Evolutionary conservation across 1,140 invertebrate genomes (phyloP).

Genomic region (Brachionus koreanus): DNA sequence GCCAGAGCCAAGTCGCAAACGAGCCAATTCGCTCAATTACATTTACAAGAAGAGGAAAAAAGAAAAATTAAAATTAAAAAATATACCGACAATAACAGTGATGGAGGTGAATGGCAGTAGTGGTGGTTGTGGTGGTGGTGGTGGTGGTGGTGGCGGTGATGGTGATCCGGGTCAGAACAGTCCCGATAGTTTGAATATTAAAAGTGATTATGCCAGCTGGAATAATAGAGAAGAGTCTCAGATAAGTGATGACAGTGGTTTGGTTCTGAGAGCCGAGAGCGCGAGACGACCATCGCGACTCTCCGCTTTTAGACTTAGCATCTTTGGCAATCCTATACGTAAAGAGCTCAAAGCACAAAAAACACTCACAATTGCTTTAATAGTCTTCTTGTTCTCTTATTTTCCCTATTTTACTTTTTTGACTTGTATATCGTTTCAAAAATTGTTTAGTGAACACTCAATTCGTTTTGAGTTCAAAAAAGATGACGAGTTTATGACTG

Average conservation of each 20-base stretch:
- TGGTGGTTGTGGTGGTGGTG: too few species aligned
- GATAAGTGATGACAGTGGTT: background rate
- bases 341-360: constrained; percentile 42
- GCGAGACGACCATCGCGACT: background rate
- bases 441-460: background rate
- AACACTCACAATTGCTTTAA: background rate
- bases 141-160: too few species aligned
- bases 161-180: background rate
- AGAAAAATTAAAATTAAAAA: background rate
- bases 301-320: background rate
- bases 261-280: background rate
- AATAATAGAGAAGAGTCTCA: background rate
- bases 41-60: constrained; percentile 18
- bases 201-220: background rate
- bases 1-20: background rate
- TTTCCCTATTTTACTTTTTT: constrained; percentile 42
- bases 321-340: constrained; percentile 20
- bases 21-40: background rate
- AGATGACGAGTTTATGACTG: background rate
- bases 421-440: background rate
- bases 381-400: constrained; percentile 35
- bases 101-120: background rate
- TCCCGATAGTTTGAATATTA: background rate
- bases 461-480: background rate
- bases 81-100: constrained; percentile 6